These are phyloP conservation scores for Prosapia bicincta DNA, from an alignment of 2,888 invertebrate genomes.

Conservation along the genomic window DNA sequence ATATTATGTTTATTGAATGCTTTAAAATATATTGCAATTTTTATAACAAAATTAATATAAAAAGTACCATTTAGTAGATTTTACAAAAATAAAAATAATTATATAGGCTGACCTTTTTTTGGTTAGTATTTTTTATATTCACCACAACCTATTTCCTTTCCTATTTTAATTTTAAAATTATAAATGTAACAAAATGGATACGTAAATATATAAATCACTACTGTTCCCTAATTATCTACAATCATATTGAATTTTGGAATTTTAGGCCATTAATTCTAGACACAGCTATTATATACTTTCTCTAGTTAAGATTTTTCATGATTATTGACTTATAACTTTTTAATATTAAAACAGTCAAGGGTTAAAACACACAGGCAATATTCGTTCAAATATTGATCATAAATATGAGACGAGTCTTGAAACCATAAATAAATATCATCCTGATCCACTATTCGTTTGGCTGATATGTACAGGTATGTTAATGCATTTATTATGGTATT, in stretches of 20 bases:
- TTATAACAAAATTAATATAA: too few relatives aligned
- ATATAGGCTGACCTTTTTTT: too few relatives aligned
- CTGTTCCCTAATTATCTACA: background rate
- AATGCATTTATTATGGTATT: constrained; percentile 4
- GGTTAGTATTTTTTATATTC: too few relatives aligned
- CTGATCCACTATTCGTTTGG: constrained; percentile 1
- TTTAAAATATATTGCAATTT: too few relatives aligned
- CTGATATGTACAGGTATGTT: constrained; percentile 16
- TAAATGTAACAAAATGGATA: too few relatives aligned
- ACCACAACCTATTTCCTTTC: too few relatives aligned
- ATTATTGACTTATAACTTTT: background rate
- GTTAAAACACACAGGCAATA: constrained; percentile 21
- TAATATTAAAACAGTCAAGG: constrained; percentile 9
- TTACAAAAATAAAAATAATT: too few relatives aligned
- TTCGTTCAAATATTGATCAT: constrained; percentile 3
- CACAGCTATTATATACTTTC: background rate
- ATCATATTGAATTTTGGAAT: background rate
- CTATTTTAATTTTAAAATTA: too few relatives aligned
- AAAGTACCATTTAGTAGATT: too few relatives aligned
- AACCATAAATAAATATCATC: constrained; percentile 13
- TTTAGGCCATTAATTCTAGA: background rate
- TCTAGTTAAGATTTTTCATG: too few relatives aligned
- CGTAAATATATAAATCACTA: too few relatives aligned
- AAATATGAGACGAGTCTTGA: background rate
- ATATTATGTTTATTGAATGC: too few relatives aligned